phyloP scores from a whole-genome alignment of 1,140 invertebrate genomes.

The Lanistes nyassanus region DNA sequence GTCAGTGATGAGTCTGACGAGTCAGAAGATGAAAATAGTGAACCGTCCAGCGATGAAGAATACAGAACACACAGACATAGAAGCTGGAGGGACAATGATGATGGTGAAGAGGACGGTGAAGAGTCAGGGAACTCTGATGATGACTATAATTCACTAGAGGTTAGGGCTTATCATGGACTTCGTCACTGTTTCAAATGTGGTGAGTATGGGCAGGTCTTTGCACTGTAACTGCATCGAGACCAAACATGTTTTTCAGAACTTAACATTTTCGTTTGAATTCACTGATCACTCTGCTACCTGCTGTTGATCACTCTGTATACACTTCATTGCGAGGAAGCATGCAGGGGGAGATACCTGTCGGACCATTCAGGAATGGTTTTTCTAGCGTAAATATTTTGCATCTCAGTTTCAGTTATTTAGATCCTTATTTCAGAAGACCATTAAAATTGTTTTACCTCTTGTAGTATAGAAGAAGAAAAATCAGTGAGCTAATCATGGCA shows the following conservation, averaged over 20 bases:
- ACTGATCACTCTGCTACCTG: neutral
- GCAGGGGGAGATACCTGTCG: neutral
- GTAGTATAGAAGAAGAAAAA: neutral
- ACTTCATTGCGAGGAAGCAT: neutral
- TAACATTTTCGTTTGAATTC: neutral
- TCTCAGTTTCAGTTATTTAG: neutral
- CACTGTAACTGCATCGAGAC: neutral
- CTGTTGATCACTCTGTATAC: neutral
- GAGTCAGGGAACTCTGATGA: constrained; percentile 26
- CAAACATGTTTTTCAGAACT: neutral
- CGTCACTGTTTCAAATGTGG: constrained; percentile 53
- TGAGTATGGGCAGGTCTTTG: constrained; percentile 27
- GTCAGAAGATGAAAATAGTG: neutral
- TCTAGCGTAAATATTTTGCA: neutral
- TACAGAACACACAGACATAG: neutral
- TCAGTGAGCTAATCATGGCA: neutral
- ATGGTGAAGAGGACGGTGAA: constrained; percentile 27
- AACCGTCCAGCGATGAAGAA: neutral
- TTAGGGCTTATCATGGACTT: constrained; percentile 46
- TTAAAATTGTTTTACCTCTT: neutral
- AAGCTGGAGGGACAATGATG: constrained; percentile 8
- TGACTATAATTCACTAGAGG: constrained; percentile 33
- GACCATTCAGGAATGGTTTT: too few relatives aligned
- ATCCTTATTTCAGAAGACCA: neutral
- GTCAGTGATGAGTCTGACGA: neutral